Conservation (phyloP, 64 coral and sea anemone genomes). For the Astreopora myriophthalma region DNA sequence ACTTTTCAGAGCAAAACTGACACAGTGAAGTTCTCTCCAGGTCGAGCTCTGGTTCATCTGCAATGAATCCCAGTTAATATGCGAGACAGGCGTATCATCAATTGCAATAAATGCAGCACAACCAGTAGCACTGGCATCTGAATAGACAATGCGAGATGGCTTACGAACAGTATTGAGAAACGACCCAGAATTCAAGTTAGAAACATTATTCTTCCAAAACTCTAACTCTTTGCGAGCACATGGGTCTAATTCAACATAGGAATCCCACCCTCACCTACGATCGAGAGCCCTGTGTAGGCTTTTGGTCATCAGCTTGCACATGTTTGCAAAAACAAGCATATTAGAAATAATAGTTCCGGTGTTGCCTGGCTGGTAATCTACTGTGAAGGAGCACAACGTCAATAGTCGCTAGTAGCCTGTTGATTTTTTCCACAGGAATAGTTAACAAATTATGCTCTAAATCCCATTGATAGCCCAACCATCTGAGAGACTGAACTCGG, state of each 20-base stretch:
- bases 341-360: constrained; percentile 54
- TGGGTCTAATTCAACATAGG: neutral
- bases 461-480: constrained; percentile 52
- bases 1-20: constrained; percentile 22
- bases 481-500: constrained; percentile 4
- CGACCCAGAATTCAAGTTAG: neutral
- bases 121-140: neutral
- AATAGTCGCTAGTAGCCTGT: neutral
- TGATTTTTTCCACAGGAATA: constrained; percentile 13
- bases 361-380: constrained; percentile 40
- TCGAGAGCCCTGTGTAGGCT: constrained; percentile 27
- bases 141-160: constrained; percentile 40
- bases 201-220: constrained; percentile 51
- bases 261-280: constrained; percentile 25
- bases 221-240: neutral
- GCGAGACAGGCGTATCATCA: constrained; percentile 15
- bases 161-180: neutral
- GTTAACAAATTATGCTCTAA: constrained; percentile 3
- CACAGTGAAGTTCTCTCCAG: constrained; percentile 60
- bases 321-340: constrained; percentile 63
- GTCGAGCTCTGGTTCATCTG: constrained; percentile 67
- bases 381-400: neutral
- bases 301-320: constrained; percentile 76
- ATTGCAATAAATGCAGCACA: constrained; percentile 46
- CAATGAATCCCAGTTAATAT: constrained; percentile 47